A percentile compares a stretch with the other conserved stretches of the same genome.
Conservation (phyloP, 2,113 vertebrate species). For the Pantherophis guttatus region DNA sequence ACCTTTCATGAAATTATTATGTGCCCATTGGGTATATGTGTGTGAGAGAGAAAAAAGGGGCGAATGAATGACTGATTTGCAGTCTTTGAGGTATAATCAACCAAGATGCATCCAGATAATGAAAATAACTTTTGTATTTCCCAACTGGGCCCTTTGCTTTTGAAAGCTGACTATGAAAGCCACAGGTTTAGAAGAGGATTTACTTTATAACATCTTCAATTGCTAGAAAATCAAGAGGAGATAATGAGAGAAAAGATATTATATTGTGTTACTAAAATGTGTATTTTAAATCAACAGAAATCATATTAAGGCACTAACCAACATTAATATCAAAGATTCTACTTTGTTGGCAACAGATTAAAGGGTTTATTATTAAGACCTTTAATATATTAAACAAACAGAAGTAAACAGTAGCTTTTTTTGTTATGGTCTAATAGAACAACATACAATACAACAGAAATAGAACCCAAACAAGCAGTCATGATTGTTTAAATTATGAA, state of each 20-base stretch:
- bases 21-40: not conserved
- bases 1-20: not conserved
- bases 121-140: not conserved
- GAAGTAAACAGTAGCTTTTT: not conserved
- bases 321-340: not conserved
- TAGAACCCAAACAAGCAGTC: not conserved
- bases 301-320: not conserved
- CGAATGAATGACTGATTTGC: not conserved
- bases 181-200: not conserved
- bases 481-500: not conserved
- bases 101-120: not conserved
- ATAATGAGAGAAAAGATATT: not conserved
- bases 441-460: not conserved
- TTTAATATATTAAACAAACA: not conserved
- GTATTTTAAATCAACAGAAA: not conserved
- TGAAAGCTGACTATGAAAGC: not conserved
- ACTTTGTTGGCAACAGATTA: not conserved
- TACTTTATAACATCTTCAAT: not conserved
- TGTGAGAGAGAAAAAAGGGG: not conserved
- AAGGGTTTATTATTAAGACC: not conserved
- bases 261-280: not conserved
- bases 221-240: not conserved
- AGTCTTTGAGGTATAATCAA: not conserved
- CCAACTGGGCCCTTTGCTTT: not conserved
- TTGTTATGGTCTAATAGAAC: not conserved